These are phyloP conservation scores for Torymus auratus DNA, from an alignment of 2,888 invertebrate genomes.

Conservation along the genomic window DNA sequence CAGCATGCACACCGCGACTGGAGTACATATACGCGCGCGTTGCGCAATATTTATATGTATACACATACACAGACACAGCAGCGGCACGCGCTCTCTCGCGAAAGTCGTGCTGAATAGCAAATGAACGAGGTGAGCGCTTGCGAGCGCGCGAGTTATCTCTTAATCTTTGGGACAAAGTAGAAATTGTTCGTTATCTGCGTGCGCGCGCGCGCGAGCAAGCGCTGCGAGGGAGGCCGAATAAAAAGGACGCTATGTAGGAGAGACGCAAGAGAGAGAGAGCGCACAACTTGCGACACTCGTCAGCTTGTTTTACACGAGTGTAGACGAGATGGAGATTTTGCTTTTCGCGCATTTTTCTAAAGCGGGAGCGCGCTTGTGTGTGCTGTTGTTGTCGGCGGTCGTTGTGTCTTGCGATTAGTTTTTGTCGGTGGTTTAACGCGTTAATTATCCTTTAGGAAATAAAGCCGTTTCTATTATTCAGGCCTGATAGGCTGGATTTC, in stretches of 20 bases:
- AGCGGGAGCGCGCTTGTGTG: too few relatives aligned
- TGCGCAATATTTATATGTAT: slow-evolving; percentile 49
- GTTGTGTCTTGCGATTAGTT: too few relatives aligned
- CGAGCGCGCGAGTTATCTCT: slow-evolving; percentile 46
- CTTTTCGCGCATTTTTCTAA: too few relatives aligned
- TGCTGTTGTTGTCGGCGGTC: too few relatives aligned
- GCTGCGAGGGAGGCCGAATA: background rate
- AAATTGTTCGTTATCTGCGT: slow-evolving; percentile 52
- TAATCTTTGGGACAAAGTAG: slow-evolving; percentile 56
- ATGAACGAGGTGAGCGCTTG: slow-evolving; percentile 31
- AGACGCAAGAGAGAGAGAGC: background rate
- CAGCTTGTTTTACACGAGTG: slow-evolving; percentile 22
- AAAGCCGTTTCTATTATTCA: too few relatives aligned
- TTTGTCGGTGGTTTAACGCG: too few relatives aligned
- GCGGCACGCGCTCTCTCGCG: slow-evolving; percentile 35
- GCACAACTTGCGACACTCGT: slow-evolving; percentile 51
- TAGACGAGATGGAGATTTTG: slow-evolving; percentile 19
- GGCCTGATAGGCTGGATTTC: too few relatives aligned
- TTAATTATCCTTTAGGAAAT: too few relatives aligned
- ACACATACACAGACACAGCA: background rate
- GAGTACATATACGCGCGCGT: background rate
- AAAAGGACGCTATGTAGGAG: too few relatives aligned
- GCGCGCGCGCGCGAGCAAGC: slow-evolving; percentile 1
- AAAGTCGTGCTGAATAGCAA: slow-evolving; percentile 57
- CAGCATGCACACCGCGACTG: too few relatives aligned